These are phyloP conservation scores for Eupithecia abbreviata DNA, from an alignment of 2,888 invertebrate species.

Conservation along the genomic window DNA sequence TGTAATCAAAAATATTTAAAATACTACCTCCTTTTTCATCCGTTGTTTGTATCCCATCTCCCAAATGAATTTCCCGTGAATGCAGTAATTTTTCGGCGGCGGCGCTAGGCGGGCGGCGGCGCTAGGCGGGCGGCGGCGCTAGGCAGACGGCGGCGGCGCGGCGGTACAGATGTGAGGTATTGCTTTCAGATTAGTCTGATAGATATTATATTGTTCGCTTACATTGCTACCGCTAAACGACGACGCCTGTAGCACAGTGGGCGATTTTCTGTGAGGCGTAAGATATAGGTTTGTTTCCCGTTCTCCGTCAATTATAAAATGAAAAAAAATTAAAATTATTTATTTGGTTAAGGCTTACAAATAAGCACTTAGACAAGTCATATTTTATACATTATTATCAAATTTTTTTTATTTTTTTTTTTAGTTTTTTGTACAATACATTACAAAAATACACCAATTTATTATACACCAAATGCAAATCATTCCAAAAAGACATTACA, in stretches of 20 bases:
- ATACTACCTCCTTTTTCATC: background rate
- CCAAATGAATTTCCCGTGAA: background rate
- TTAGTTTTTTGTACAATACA: too few relatives aligned
- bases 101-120: background rate
- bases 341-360: too few relatives aligned
- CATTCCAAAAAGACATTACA: too few relatives aligned
- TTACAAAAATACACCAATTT: too few relatives aligned
- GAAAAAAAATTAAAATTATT: too few relatives aligned
- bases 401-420: too few relatives aligned
- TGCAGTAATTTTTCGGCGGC: slow-evolving; percentile 7
- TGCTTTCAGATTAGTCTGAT: slow-evolving; percentile 29
- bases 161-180: slow-evolving; percentile 24
- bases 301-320: too few relatives aligned
- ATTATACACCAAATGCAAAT: too few relatives aligned
- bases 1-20: background rate
- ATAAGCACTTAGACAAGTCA: too few relatives aligned
- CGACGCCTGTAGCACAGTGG: background rate
- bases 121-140: background rate
- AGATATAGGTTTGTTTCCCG: too few relatives aligned
- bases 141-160: background rate
- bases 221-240: slow-evolving; percentile 12
- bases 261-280: background rate
- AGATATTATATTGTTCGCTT: slow-evolving; percentile 9
- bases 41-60: background rate
- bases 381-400: too few relatives aligned